phyloP scores from a whole-genome alignment of 2,888 invertebrate genomes.

The Slavum lentiscoides region DNA sequence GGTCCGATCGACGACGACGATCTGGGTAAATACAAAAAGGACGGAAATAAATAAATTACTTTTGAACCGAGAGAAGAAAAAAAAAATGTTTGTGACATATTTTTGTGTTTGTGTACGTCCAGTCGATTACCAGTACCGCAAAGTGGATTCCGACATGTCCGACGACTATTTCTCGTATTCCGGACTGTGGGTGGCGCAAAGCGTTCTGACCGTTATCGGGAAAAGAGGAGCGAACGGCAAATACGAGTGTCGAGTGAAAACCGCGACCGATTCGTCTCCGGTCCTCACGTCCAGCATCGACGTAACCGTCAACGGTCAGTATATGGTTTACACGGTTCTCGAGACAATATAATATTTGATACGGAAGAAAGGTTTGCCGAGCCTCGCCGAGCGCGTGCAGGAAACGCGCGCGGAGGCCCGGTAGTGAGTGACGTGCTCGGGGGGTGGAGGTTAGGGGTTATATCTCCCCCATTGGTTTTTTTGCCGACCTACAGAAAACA shows the following conservation, averaged over 20 bases:
- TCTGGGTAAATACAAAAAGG: not conserved
- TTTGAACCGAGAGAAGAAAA: not conserved
- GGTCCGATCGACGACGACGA: constrained; percentile 29
- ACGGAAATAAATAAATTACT: not conserved
- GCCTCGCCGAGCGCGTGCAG: too few species aligned
- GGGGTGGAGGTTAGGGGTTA: too few species aligned
- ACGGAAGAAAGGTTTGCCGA: too few species aligned
- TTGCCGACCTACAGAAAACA: too few species aligned
- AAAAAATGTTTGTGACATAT: not conserved
- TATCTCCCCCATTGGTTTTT: too few species aligned
- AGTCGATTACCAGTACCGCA: constrained; percentile 39
- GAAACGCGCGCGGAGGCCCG: too few species aligned
- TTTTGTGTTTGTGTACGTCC: not conserved
- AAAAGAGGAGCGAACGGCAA: constrained; percentile 36
- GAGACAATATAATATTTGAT: too few species aligned
- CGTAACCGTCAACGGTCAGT: constrained; percentile 38
- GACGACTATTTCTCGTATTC: constrained; percentile 22
- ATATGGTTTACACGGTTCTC: too few species aligned
- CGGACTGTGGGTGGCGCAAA: constrained; percentile 35
- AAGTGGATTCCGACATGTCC: constrained; percentile 23
- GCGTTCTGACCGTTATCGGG: constrained; percentile 16
- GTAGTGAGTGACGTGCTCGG: too few species aligned
- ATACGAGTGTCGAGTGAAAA: constrained; percentile 44
- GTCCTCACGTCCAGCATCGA: constrained; percentile 13
- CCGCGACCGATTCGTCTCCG: constrained; percentile 1